A percentile compares a stretch with the other conserved stretches of the same genome.
Conservation (phyloP, 2,113 vertebrate genomes). For the Sapayoa aenigma region DNA sequence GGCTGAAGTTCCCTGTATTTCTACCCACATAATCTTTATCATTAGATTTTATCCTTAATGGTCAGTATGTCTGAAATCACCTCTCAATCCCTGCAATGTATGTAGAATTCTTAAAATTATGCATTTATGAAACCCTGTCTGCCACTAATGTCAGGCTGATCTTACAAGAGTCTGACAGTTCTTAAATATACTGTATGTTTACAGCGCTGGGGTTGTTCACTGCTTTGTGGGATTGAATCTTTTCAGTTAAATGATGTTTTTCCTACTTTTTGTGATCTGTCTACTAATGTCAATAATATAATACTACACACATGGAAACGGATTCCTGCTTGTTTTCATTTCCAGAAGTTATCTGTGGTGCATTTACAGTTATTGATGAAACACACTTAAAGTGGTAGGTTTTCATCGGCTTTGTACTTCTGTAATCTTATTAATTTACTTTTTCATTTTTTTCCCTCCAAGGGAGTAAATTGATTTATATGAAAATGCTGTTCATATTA, state of each 20-base stretch:
- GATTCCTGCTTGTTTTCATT: not conserved
- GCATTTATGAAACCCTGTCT: not conserved
- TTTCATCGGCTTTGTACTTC: constrained; percentile 6
- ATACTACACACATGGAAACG: not conserved
- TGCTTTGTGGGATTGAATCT: not conserved
- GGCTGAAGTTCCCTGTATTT: not conserved
- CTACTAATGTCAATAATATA: not conserved
- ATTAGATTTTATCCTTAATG: not conserved
- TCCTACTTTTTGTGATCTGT: not conserved
- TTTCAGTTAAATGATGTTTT: not conserved
- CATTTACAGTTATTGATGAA: constrained; percentile 25
- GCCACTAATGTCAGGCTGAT: not conserved
- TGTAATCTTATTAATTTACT: constrained; percentile 21
- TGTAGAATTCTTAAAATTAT: not conserved
- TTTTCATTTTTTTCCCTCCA: constrained; percentile 27
- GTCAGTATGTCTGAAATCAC: not conserved
- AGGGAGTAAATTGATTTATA: constrained; percentile 76
- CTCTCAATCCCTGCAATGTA: not conserved
- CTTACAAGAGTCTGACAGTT: not conserved
- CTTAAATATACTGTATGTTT: not conserved
- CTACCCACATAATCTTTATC: not conserved
- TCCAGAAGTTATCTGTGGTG: not conserved
- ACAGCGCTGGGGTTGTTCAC: fast-evolving
- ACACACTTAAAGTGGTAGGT: not conserved
- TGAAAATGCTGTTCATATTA: constrained; percentile 66